Evolutionary conservation across 2,888 invertebrate genomes (phyloP), one percentile per base, ranked within the genome.

Genomic region (Cistogaster globosa): DNA sequence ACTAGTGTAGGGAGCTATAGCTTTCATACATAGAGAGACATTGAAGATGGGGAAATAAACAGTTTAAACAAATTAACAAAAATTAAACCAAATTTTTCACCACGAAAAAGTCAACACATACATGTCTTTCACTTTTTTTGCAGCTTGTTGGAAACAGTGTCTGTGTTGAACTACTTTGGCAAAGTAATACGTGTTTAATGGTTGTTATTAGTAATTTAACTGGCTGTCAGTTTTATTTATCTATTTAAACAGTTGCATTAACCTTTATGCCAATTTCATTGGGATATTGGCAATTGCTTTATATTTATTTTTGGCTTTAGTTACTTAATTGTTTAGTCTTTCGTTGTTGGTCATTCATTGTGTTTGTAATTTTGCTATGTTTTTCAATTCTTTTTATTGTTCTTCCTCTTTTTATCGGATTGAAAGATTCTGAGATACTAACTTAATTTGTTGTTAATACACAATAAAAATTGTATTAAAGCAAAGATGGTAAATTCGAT

Each of bases 251-350:
- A 36, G n/a, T 38, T 26, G 1, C 16, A 32, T 42, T 12, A 42
- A 74, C 42, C 58, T 53, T 57, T 51, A 48, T 68, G 26, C 36
- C 62, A 57, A 68, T 72, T 60, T 60, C 60, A 36, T 67, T 42
- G 48, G 38, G 63, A 71, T 67, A 36, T 67, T 72, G 32, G 32
- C 58, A 32, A 65, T 58, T 57, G 12, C 60, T 51, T 58, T 58
- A 53, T 65, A 63, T 26, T 82, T 80, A 4, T 16, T 45, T 45
- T 45, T 80, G 53, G 62, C 55, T 62, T 48, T 51, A 67, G 65
- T 68, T 84, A 81, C 77, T 77, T 80, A 77, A 80, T 84, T 84
- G 80, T 72, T 84, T 74, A 72, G 67, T 72, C 72, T 57, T 71
- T 38, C 58, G 63, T 65, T 71, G 63, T 79, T 77, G 72, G 51